These are phyloP conservation scores for Catostylus mosaicus DNA, from an alignment of 30 jellyfish, hydroid and myxozoan genomes.

Conservation along the genomic window DNA sequence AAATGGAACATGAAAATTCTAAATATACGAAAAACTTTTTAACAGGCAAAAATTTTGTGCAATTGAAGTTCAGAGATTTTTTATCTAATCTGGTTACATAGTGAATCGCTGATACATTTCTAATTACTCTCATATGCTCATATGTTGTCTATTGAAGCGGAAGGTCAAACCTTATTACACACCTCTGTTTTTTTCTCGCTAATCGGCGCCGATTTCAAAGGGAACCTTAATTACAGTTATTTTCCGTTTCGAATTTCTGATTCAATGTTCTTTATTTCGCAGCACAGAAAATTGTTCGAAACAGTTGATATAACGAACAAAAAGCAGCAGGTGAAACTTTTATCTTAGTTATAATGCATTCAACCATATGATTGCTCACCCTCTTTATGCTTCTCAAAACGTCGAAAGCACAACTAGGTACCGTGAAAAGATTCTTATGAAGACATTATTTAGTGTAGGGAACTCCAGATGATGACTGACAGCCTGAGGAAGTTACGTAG, in stretches of 20 bases:
- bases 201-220: too few species aligned
- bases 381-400: too few species aligned
- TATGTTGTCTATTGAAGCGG: background rate
- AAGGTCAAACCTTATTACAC: background rate
- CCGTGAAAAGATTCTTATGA: too few species aligned
- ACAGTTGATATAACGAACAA: slow-evolving; percentile 41
- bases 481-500: too few species aligned
- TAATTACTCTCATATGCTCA: background rate
- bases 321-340: slow-evolving; percentile 78
- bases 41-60: background rate
- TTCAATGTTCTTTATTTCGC: background rate
- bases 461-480: too few species aligned
- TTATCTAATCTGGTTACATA: too few species aligned
- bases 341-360: too few species aligned
- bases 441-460: too few species aligned
- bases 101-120: background rate
- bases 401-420: too few species aligned
- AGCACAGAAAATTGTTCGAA: slow-evolving; percentile 49
- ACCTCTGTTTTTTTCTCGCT: too few species aligned
- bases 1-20: background rate
- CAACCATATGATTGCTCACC: too few species aligned
- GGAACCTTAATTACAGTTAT: background rate
- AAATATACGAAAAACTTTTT: background rate
- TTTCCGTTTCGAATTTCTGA: background rate
- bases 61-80: too few species aligned